Conservation (phyloP, 2,113 vertebrate genomes). For the Protobothrops flavoviridis region DNA sequence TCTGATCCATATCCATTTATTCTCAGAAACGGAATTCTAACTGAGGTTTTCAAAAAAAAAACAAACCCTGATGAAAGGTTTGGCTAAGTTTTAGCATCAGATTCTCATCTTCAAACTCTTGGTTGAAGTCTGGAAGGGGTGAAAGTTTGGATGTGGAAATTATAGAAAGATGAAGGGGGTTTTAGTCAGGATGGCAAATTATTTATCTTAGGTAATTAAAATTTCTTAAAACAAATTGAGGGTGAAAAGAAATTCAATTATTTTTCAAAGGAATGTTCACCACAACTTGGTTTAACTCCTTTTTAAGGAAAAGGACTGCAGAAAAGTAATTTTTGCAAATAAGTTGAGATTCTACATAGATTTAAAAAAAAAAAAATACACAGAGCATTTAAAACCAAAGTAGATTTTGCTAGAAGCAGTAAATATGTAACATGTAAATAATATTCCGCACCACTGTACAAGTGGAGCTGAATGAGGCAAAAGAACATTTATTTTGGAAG, state of each 20-base stretch:
- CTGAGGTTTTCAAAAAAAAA: constrained; percentile 63
- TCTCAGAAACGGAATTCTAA: constrained; percentile 79
- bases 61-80: constrained; percentile 62
- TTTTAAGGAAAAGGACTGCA: constrained; percentile 8
- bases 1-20: constrained; percentile 76
- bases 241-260: constrained; percentile 61
- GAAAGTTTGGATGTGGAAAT: constrained; percentile 60
- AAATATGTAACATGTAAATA: not conserved
- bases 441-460: not conserved
- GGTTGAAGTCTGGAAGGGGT: constrained; percentile 60
- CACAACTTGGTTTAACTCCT: constrained; percentile 52
- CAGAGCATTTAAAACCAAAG: not conserved
- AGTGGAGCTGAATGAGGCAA: not conserved
- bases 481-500: not conserved
- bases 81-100: constrained; percentile 70
- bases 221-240: constrained; percentile 43
- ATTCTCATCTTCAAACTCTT: constrained; percentile 69
- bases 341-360: not conserved
- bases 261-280: constrained; percentile 23
- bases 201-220: constrained; percentile 55
- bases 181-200: constrained; percentile 56
- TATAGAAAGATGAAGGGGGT: constrained; percentile 52
- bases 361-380: not conserved
- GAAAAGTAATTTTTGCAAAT: not conserved
- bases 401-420: not conserved